Base-by-base conservation (phyloP, 2,113 vertebrate species). In the Petrocephalus zakoni region DNA sequence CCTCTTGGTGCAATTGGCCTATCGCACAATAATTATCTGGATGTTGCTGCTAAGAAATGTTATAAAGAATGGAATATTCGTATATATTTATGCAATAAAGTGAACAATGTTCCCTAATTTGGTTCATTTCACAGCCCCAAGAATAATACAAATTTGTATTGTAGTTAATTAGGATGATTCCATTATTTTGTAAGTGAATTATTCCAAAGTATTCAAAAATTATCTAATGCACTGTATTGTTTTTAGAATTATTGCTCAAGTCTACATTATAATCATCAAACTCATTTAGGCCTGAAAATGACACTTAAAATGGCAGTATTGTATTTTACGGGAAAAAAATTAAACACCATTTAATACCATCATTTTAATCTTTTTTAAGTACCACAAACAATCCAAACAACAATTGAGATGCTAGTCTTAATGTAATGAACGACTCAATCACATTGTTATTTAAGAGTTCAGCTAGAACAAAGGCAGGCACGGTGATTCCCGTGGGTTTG, bases 201-300 rank as follows among this genome's bases (percentile, higher is more conserved):
- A n/a, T 68, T 83, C 81, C 37, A 49, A n/a, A 83, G 22, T 49
- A 47, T 83, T 49, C 19, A 22, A 49, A 46, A 19, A 42, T 49
- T 0, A 83, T 47, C 21, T 47, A 83, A 83, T 83, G 4, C 61
- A 68, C 5, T 25, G 22, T 25, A 49, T 46, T 46, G 2, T 83
- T 46, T 47, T 49, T 83, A n/a, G n/a, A 83, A 78, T 78, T 34
- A 78, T 78, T 78, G 72, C 72, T 78, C 34, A 78, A 78, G 34
- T 78, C 34, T 78, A 37, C 15, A 78, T 78, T 78, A 78, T 78
- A 78, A 78, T 78, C 15, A 3, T 78, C 34, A 42, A 78, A 42
- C 9, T 75, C 68, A 75, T 75, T 29, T 64, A 25, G 61, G n/a
- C 9, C 61, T 75, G 13, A 72, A 29, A 37, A 75, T 19, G 34